Conservation (phyloP, 2,888 invertebrate genomes). For the Acleris holmiana region DNA sequence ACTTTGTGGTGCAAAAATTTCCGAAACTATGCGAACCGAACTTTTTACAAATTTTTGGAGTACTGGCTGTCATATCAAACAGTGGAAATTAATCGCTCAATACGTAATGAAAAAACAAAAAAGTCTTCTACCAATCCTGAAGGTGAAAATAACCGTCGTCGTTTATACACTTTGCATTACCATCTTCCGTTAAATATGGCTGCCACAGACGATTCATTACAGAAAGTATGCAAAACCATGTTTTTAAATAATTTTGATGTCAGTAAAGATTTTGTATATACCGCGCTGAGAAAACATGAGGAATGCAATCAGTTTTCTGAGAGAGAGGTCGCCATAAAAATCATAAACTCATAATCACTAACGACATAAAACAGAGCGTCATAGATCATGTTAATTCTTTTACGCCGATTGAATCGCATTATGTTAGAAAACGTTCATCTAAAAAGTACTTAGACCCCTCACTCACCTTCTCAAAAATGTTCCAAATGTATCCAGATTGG, state of each 20-base stretch:
- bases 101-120: not conserved
- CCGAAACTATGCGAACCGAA: not conserved
- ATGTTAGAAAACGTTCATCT: too few species aligned
- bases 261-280: slow-evolving; percentile 29
- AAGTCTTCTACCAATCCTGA: not conserved
- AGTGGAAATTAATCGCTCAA: not conserved
- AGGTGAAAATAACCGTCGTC: not conserved
- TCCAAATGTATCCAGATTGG: too few species aligned
- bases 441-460: too few species aligned
- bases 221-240: slow-evolving; percentile 30
- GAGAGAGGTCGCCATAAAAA: slow-evolving; percentile 30
- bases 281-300: slow-evolving; percentile 11
- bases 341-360: too few species aligned
- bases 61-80: slow-evolving; percentile 1
- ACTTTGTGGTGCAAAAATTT: too few species aligned
- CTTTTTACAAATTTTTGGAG: not conserved
- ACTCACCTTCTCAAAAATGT: too few species aligned
- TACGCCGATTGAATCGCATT: too few species aligned
- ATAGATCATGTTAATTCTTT: too few species aligned
- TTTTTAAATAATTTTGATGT: slow-evolving; percentile 27
- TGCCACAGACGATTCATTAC: not conserved
- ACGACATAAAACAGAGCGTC: too few species aligned
- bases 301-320: slow-evolving; percentile 23
- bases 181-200: not conserved
- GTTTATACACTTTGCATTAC: slow-evolving; percentile 1